Evolutionary conservation across 2,113 vertebrate genomes (phyloP), one percentile per base, ranked within the genome.

Genomic region (Cyanoderma ruficeps): DNA sequence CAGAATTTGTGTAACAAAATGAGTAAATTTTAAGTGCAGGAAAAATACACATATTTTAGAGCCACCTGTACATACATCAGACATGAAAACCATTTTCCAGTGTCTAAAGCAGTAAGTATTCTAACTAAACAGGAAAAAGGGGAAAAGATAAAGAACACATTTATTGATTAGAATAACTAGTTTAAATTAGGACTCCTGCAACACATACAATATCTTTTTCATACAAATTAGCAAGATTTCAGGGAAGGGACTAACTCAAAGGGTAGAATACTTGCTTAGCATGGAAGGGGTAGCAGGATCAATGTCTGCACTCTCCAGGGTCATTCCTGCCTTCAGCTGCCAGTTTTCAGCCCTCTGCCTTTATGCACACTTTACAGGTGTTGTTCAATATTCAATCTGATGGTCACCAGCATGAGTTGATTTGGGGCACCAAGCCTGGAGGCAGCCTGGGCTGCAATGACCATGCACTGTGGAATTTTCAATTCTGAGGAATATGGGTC

Each of bases 201-300:
- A 47, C 5, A 35, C 24, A 42, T 61, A 25, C 2, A 2, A 2
- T 27, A 7, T 53, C 7, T 57, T 80, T 83, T 77, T 49, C 27
- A 28, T 47, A 17, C 15, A n/a, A 41, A 46, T 31, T 8, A 68
- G 24, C 2, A 67, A 42, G 2, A 28, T 59, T 72, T 81, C 31
- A 41, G 12, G 10, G 16, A 65, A 19, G 50, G 50, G 76, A 76
- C 89, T 94, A 91, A 70, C 60, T 94, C 78, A 91, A 95, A 78
- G 78, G 56, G 30, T 98, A 98, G 97, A 98, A 98, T 94, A 95
- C 94, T 98, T 95, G 96, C 97, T 98, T 98, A 97, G 97, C 97
- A 97, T 98, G 97, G 85, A 95, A 98, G 97, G 98, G 96, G 97
- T 96, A 97, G 96, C 79, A 96, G 97, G 97, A 98, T 98, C 95